Evolutionary conservation across 2,888 invertebrate genomes (phyloP).

Genomic region (Tenthredo distinguenda): DNA sequence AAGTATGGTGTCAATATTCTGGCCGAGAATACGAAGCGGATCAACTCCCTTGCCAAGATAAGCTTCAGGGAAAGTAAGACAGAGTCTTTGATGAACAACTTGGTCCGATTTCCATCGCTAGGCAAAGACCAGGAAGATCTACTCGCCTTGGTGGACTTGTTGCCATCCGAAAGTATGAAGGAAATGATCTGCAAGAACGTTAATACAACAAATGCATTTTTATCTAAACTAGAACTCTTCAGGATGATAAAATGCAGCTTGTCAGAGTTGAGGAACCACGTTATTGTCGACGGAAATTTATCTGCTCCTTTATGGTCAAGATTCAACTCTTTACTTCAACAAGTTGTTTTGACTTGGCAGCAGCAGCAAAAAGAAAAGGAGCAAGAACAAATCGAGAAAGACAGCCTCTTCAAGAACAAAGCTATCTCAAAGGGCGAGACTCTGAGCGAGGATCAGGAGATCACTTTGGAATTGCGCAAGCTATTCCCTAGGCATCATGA

Average conservation of each 20-base stretch:
- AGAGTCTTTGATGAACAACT: constrained; percentile 75
- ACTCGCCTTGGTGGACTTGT: constrained; percentile 78
- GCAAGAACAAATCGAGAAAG: constrained; percentile 86
- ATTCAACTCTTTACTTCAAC: constrained; percentile 81
- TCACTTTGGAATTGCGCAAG: constrained; percentile 83
- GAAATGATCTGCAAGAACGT: constrained; percentile 75
- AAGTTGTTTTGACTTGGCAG: constrained; percentile 87
- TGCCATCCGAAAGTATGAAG: constrained; percentile 76
- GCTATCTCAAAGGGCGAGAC: constrained; percentile 83
- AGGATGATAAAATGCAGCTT: constrained; percentile 86
- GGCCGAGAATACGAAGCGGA: constrained; percentile 80
- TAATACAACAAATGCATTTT: constrained; percentile 62
- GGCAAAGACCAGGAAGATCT: constrained; percentile 71
- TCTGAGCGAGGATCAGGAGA: constrained; percentile 85
- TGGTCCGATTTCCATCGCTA: constrained; percentile 80
- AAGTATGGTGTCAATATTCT: constrained; percentile 83
- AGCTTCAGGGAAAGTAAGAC: constrained; percentile 61
- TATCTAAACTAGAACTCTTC: constrained; percentile 78
- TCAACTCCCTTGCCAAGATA: constrained; percentile 73
- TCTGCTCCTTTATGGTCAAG: constrained; percentile 78
- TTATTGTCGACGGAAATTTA: constrained; percentile 80
- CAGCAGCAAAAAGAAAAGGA: constrained; percentile 86
- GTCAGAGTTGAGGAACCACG: constrained; percentile 84
- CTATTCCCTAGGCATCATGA: constrained; percentile 86
- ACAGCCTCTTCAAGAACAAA: constrained; percentile 88